These are phyloP conservation scores for Cygnus buccinator DNA, from an alignment of 2,113 vertebrate species.

Conservation along the genomic window DNA sequence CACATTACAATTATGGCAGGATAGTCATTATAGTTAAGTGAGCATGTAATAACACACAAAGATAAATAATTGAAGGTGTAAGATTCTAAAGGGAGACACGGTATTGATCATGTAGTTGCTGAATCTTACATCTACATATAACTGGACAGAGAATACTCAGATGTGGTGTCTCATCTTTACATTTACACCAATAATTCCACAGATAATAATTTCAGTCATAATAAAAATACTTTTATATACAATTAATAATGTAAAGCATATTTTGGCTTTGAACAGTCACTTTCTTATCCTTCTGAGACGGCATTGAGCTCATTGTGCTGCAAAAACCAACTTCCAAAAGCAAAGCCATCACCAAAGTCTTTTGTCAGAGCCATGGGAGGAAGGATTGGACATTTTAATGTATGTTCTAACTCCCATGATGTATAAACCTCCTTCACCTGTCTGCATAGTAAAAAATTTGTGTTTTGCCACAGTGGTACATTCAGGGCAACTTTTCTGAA, in stretches of 20 bases:
- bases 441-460: not conserved
- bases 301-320: fast-evolving
- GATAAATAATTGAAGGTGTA: not conserved
- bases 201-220: not conserved
- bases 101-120: not conserved
- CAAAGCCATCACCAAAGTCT: not conserved
- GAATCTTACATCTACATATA: not conserved
- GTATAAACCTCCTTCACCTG: not conserved
- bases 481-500: not conserved
- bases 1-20: not conserved
- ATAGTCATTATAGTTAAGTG: not conserved
- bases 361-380: not conserved
- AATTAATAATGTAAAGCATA: not conserved
- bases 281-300: not conserved
- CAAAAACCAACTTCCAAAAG: not conserved
- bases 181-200: not conserved
- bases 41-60: not conserved
- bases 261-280: not conserved
- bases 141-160: not conserved
- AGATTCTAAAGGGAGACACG: not conserved
- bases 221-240: not conserved
- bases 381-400: not conserved
- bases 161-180: not conserved
- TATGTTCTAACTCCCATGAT: not conserved
- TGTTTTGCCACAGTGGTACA: not conserved